phyloP scores from a whole-genome alignment of 2,888 invertebrate genomes.

The Sturmia bella region DNA sequence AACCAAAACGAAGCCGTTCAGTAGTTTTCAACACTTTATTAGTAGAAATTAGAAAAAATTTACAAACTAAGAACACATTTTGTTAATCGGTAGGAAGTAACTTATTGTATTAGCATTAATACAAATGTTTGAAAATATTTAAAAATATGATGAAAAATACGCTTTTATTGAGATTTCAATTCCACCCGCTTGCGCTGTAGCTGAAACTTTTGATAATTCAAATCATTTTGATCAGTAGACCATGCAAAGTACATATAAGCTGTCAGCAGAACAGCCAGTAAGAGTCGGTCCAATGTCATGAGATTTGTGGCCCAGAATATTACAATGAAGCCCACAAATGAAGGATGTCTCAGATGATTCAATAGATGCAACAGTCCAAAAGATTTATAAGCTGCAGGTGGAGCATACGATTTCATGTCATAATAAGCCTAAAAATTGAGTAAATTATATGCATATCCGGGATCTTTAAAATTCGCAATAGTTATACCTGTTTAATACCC shows the following conservation, averaged over 20 bases:
- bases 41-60: too few species aligned
- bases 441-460: neutral
- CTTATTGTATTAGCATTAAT: slow-evolving; percentile 23
- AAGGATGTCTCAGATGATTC: slow-evolving; percentile 85
- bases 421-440: slow-evolving; percentile 82
- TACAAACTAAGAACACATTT: slow-evolving; percentile 36
- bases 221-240: slow-evolving; percentile 84
- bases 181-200: slow-evolving; percentile 83
- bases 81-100: slow-evolving; percentile 2
- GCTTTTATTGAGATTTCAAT: slow-evolving; percentile 74
- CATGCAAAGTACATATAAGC: slow-evolving; percentile 85
- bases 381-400: slow-evolving; percentile 84
- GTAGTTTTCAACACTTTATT: too few species aligned
- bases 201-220: slow-evolving; percentile 83
- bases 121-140: neutral
- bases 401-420: slow-evolving; percentile 82
- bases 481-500: slow-evolving; percentile 84
- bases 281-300: slow-evolving; percentile 85
- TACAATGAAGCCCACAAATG: slow-evolving; percentile 84
- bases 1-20: too few species aligned
- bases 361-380: slow-evolving; percentile 83
- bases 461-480: neutral
- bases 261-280: slow-evolving; percentile 83
- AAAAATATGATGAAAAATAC: neutral
- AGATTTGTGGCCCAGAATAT: slow-evolving; percentile 85